Evolutionary conservation across 2,113 vertebrate species (phyloP).

Genomic region (Actinemys pallida): DNA sequence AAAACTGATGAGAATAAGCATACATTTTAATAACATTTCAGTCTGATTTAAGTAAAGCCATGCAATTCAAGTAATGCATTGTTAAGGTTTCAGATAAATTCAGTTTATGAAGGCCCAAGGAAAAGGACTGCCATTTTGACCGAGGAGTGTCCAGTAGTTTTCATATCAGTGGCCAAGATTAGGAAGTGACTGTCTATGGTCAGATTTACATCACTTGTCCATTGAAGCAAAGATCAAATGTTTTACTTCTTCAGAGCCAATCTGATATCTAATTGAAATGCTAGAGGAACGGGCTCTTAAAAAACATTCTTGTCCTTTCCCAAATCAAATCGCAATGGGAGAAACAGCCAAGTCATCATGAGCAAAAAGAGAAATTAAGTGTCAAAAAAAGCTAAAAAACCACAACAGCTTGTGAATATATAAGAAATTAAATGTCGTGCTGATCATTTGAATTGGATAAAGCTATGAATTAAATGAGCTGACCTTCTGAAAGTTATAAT

Average conservation of each 20-base stretch:
- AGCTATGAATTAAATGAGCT: neutral
- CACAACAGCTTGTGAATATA: neutral
- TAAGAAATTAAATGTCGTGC: neutral
- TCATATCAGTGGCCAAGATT: neutral
- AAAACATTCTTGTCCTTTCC: neutral
- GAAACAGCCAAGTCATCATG: neutral
- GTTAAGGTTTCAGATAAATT: constrained; percentile 20
- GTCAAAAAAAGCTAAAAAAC: neutral
- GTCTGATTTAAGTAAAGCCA: constrained; percentile 12
- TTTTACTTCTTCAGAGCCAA: constrained; percentile 1
- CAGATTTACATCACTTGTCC: neutral
- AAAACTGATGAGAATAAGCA: constrained; percentile 34
- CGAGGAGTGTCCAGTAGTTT: neutral
- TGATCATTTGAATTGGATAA: neutral
- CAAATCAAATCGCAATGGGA: constrained; percentile 13
- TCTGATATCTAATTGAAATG: neutral
- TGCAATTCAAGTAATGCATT: constrained; percentile 21
- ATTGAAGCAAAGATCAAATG: neutral
- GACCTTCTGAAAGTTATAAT: constrained; percentile 21
- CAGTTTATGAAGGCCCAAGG: neutral
- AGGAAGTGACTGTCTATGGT: neutral
- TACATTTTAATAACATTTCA: constrained; percentile 42
- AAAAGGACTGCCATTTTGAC: neutral
- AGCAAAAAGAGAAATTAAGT: neutral
- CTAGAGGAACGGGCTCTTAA: neutral